Conservation (phyloP, 2,888 invertebrate genomes). For the Sericinus montela region DNA sequence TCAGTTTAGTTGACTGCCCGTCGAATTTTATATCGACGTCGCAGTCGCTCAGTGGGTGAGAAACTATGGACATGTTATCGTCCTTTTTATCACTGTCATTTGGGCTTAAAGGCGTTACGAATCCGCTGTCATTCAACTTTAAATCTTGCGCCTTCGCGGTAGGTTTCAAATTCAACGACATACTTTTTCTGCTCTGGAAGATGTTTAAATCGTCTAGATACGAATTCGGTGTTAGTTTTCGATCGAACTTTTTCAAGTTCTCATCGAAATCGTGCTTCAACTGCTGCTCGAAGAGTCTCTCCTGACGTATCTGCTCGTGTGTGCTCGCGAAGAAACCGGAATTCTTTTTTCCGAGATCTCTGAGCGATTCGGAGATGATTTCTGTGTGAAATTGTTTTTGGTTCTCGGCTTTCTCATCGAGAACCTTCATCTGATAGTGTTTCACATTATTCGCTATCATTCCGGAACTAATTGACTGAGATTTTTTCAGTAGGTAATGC, state of each 20-base stretch:
- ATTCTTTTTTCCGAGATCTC: constrained; percentile 48
- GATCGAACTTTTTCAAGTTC: constrained; percentile 56
- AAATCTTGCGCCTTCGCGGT: constrained; percentile 28
- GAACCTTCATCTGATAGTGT: constrained; percentile 63
- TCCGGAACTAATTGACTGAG: constrained; percentile 67
- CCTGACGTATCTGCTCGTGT: constrained; percentile 84
- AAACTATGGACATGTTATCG: constrained; percentile 60
- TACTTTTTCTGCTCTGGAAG: constrained; percentile 54
- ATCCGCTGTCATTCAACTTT: constrained; percentile 77
- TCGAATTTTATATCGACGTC: constrained; percentile 90
- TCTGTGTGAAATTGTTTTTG: constrained; percentile 55
- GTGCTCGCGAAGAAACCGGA: constrained; percentile 82
- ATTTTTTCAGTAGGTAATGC: constrained; percentile 61
- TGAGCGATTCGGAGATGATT: constrained; percentile 59
- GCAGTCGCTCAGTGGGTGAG: constrained; percentile 87
- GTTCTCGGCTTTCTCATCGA: constrained; percentile 74
- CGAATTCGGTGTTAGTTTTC: constrained; percentile 40
- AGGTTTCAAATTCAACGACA: constrained; percentile 60
- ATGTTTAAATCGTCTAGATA: constrained; percentile 53
- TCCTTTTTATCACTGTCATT: constrained; percentile 61
- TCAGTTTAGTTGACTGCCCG: constrained; percentile 87
- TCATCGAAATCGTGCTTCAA: constrained; percentile 70
- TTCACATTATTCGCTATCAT: constrained; percentile 43
- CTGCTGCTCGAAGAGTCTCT: constrained; percentile 73
- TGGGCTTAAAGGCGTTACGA: constrained; percentile 82